These are phyloP conservation scores for Dolichotis patagonum DNA, from an alignment of 2,113 vertebrate species.

Conservation along the genomic window DNA sequence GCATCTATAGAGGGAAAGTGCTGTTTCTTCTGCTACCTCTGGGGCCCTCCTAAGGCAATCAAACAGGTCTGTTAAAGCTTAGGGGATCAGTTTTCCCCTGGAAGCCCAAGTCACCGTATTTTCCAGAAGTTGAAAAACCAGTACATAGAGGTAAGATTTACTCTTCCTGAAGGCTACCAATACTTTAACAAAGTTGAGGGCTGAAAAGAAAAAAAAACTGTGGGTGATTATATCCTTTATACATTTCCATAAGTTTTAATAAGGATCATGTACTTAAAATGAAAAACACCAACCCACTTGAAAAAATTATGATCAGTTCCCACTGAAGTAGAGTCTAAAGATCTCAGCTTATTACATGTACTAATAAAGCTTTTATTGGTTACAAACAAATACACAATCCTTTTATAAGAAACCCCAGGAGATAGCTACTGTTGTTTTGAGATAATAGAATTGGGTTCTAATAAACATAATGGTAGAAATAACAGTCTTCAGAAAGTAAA, in stretches of 20 bases:
- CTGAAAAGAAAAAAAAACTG: neutral
- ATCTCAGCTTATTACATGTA: neutral
- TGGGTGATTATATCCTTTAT: neutral
- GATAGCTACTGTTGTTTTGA: neutral
- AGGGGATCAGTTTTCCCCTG: neutral
- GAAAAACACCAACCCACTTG: neutral
- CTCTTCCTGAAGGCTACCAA: neutral
- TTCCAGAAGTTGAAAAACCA: neutral
- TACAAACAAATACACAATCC: neutral
- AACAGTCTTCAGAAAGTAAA: neutral
- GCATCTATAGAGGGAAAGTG: neutral
- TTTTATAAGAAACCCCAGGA: conserved; percentile 23
- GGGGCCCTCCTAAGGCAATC: neutral
- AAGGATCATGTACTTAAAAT: neutral
- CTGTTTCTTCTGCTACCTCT: neutral
- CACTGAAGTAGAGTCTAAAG: neutral
- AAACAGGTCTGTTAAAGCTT: neutral
- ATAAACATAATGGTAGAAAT: neutral
- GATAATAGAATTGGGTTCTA: neutral
- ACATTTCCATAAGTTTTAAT: conserved; percentile 16
- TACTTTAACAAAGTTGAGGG: neutral
- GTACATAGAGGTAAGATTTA: neutral
- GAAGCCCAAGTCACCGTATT: neutral
- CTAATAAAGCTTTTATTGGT: conserved; percentile 39
- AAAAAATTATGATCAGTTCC: neutral